A percentile compares a stretch with the other conserved stretches of the same genome.
Conservation (phyloP, 1,140 invertebrate species). For the Limonius californicus region DNA sequence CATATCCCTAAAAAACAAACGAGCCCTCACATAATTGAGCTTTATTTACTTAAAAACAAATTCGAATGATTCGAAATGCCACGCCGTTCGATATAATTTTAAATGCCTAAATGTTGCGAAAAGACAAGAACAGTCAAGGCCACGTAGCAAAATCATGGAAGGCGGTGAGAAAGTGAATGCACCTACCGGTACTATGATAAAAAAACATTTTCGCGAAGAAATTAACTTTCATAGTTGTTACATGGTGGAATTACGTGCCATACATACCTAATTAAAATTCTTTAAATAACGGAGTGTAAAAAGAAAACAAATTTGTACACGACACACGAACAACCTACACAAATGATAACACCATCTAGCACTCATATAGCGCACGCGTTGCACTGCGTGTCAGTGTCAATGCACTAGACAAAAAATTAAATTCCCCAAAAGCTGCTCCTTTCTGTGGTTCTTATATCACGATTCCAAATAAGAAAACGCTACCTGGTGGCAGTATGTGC, state of each 20-base stretch:
- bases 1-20: no score
- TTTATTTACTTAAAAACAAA: no score
- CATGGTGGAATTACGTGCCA: not conserved
- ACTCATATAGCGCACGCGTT: not conserved
- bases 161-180: not conserved
- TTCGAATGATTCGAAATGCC: no score
- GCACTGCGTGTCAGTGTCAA: not conserved
- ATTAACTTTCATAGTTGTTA: not conserved
- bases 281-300: not conserved
- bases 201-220: no score
- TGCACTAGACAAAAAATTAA: no score
- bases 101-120: no score
- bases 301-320: not conserved
- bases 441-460: no score
- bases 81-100: no score
- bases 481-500: no score
- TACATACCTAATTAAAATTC: not conserved
- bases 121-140: slow-evolving; percentile 2
- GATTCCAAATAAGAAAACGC: no score
- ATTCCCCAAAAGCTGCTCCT: no score
- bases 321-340: not conserved
- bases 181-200: not conserved
- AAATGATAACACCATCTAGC: not conserved
- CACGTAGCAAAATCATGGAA: slow-evolving; percentile 22
- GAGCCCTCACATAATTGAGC: no score